phyloP scores from a whole-genome alignment of 2,113 vertebrate species.

The Candoia aspera region DNA sequence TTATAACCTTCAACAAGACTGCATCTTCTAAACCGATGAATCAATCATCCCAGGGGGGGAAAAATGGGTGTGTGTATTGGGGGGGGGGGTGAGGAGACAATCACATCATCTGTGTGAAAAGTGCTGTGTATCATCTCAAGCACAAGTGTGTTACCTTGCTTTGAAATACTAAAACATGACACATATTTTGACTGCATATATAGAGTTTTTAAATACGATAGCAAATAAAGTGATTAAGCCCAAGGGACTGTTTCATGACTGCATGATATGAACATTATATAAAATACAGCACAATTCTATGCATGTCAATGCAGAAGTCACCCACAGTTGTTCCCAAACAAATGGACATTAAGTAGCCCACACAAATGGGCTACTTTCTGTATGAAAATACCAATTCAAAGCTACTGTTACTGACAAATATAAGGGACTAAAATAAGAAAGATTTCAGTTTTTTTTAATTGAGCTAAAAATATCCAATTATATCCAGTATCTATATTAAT shows the following conservation, averaged over 20 bases:
- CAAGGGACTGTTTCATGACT: neutral
- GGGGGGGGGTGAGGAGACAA: neutral
- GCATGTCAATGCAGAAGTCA: neutral
- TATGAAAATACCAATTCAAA: neutral
- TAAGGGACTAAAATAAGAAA: neutral
- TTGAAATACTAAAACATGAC: slow-evolving; percentile 12
- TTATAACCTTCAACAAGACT: slow-evolving; percentile 5
- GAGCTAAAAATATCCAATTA: neutral
- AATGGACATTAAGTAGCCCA: neutral
- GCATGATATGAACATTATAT: slow-evolving; percentile 1
- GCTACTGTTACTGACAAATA: neutral
- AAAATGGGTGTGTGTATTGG: neutral
- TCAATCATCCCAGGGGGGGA: neutral
- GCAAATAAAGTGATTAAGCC: neutral
- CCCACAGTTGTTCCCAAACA: neutral
- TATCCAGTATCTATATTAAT: neutral
- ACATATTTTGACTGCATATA: neutral
- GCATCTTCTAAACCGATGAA: neutral
- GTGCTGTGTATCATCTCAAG: neutral
- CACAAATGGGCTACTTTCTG: neutral
- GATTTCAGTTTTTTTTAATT: neutral
- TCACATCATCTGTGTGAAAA: neutral
- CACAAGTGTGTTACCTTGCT: neutral
- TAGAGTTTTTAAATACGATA: neutral
- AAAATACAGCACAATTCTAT: neutral